Conservation (phyloP, 2,888 invertebrate species). For the Ophion ventricosus region DNA sequence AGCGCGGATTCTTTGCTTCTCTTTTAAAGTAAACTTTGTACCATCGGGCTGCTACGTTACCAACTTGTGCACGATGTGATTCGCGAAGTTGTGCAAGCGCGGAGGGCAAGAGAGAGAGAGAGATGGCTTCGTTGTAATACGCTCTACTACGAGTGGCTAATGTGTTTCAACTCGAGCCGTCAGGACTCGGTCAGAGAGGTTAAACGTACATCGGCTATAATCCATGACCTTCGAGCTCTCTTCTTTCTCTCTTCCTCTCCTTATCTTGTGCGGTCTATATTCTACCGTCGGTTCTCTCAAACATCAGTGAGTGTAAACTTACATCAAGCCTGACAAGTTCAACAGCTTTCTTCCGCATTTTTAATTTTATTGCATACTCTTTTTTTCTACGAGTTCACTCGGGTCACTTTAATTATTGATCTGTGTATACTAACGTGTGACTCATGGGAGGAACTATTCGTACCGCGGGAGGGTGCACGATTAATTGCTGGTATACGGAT, state of each 20-base stretch:
- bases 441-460: no score
- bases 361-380: no score
- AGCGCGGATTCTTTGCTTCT: slow-evolving; percentile 51
- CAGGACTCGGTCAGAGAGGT: slow-evolving; percentile 58
- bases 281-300: no score
- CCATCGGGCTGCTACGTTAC: slow-evolving; percentile 68
- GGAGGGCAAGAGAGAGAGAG: neutral
- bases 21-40: slow-evolving; percentile 53
- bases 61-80: slow-evolving; percentile 57
- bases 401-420: no score
- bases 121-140: slow-evolving; percentile 10
- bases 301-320: no score
- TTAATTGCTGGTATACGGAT: no score
- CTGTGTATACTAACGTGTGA: no score
- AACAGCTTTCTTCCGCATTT: no score
- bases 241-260: slow-evolving; percentile 9
- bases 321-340: no score
- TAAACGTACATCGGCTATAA: slow-evolving; percentile 38
- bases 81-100: slow-evolving; percentile 16
- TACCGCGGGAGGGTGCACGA: no score
- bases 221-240: slow-evolving; percentile 46
- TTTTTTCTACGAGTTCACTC: no score
- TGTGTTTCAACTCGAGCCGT: slow-evolving; percentile 56
- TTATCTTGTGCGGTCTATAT: slow-evolving; percentile 7
- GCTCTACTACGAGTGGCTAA: slow-evolving; percentile 60